These are phyloP conservation scores for Panorpa germanica DNA, from an alignment of 2,888 invertebrate genomes.

Conservation along the genomic window DNA sequence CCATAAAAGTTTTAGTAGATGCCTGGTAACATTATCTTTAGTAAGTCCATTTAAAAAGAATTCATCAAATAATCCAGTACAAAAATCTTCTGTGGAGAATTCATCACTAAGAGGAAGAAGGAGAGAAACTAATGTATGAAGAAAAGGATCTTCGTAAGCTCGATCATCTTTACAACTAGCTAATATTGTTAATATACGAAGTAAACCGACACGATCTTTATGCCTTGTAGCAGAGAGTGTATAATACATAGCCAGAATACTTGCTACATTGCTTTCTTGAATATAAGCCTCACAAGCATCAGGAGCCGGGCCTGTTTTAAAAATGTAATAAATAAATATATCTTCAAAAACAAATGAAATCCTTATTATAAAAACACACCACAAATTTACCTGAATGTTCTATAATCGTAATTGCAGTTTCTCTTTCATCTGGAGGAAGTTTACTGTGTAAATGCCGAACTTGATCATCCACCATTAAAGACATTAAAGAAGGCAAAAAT, in stretches of 20 bases:
- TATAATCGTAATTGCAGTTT: conserved; percentile 81
- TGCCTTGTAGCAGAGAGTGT: conserved; percentile 72
- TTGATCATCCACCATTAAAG: conserved; percentile 79
- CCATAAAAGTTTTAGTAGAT: conserved; percentile 79
- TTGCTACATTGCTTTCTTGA: conserved; percentile 78
- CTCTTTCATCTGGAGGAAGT: conserved; percentile 81
- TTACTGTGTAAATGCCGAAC: conserved; percentile 68
- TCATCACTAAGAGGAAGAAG: conserved; percentile 82
- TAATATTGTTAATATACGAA: conserved; percentile 75
- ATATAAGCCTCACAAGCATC: conserved; percentile 88
- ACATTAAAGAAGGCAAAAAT: conserved; percentile 84
- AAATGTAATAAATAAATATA: no score
- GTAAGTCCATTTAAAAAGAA: conserved; percentile 82
- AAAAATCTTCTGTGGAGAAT: conserved; percentile 85
- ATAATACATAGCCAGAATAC: conserved; percentile 88
- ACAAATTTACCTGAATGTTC: conserved; percentile 91
- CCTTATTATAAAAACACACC: no score
- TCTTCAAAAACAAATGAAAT: no score
- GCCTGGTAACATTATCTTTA: conserved; percentile 80
- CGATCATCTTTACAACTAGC: conserved; percentile 82
- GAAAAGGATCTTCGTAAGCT: conserved; percentile 87
- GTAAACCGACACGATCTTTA: conserved; percentile 60
- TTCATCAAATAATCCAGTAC: conserved; percentile 88
- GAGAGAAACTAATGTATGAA: conserved; percentile 76
- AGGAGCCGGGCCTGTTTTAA: conserved; percentile 77